Conservation (phyloP, 2,888 invertebrate genomes). For the Aspidiotus destructor region DNA sequence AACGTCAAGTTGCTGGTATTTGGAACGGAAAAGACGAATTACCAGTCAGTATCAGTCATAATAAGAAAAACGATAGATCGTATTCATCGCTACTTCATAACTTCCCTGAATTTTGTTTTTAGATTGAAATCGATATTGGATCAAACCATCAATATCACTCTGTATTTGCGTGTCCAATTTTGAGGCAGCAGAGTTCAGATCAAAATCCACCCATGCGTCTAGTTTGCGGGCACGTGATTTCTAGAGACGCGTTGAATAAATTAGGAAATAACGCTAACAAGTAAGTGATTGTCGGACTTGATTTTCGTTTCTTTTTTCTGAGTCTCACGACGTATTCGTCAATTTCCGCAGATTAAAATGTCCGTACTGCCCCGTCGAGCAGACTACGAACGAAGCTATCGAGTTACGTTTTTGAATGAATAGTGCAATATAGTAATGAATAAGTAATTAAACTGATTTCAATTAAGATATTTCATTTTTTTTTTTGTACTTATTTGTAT, state of each 20-base stretch:
- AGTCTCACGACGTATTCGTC: slow-evolving; percentile 34
- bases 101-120: slow-evolving; percentile 26
- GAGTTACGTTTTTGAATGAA: slow-evolving; percentile 74
- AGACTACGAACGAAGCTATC: slow-evolving; percentile 82
- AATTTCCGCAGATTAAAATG: slow-evolving; percentile 78
- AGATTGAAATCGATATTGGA: slow-evolving; percentile 94
- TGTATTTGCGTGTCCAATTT: slow-evolving; percentile 96
- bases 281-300: slow-evolving; percentile 46
- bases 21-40: slow-evolving; percentile 94
- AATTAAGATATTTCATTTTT: slow-evolving; percentile 15
- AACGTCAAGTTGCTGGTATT: slow-evolving; percentile 79
- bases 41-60: slow-evolving; percentile 54
- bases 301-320: background rate
- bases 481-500: slow-evolving; percentile 29
- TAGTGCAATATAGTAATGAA: slow-evolving; percentile 12
- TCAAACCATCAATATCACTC: slow-evolving; percentile 88
- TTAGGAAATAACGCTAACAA: slow-evolving; percentile 77
- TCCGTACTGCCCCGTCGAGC: slow-evolving; percentile 97
- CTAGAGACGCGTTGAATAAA: slow-evolving; percentile 91
- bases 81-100: too few species aligned
- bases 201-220: slow-evolving; percentile 95
- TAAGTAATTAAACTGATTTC: background rate
- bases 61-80: too few species aligned
- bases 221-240: slow-evolving; percentile 96
- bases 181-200: slow-evolving; percentile 91